phyloP scores from a whole-genome alignment of 2,113 vertebrate species.

The Gymnorhina tibicen region DNA sequence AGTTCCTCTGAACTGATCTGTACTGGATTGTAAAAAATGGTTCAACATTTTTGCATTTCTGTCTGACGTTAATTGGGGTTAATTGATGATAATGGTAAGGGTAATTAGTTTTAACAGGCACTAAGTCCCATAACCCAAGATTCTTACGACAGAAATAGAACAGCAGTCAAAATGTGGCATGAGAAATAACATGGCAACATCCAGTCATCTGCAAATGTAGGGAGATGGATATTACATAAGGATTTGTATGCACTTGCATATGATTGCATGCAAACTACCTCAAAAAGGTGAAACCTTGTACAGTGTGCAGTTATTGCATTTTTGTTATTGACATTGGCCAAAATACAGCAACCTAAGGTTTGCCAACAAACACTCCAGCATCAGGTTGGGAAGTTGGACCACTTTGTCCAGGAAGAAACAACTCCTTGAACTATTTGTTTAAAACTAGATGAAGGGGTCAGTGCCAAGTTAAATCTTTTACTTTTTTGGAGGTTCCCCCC shows the following conservation, averaged over 20 bases:
- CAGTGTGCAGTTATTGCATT: neutral
- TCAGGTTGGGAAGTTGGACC: neutral
- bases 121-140: neutral
- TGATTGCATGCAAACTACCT: neutral
- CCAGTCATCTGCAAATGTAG: neutral
- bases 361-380: neutral
- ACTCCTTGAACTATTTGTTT: neutral
- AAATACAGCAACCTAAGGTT: neutral
- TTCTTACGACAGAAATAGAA: neutral
- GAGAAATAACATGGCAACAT: neutral
- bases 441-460: neutral
- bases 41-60: neutral
- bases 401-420: neutral
- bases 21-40: neutral
- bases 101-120: slow-evolving; percentile 36
- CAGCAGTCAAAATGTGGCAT: neutral
- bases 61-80: neutral
- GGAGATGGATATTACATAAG: neutral
- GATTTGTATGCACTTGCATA: neutral
- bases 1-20: neutral
- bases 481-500: neutral
- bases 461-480: neutral
- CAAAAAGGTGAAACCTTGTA: neutral
- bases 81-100: slow-evolving; percentile 28
- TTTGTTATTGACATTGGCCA: neutral